Conservation (phyloP, 2,888 invertebrate genomes). For the Meliscaeva auricollis region DNA sequence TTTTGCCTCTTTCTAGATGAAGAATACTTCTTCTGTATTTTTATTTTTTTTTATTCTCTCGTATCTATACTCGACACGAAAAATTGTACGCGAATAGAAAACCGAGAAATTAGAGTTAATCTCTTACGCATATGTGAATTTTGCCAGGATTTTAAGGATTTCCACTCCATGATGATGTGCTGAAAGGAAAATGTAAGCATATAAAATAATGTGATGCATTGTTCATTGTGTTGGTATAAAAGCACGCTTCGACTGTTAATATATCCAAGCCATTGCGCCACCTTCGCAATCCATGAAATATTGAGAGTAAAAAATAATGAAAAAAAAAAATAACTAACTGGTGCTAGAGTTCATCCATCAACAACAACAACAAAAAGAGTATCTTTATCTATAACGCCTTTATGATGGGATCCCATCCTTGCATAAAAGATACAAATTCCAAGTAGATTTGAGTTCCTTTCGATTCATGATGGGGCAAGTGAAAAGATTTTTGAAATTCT, state of each 20-base stretch:
- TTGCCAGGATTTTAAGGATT: slow-evolving; percentile 76
- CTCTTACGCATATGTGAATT: slow-evolving; percentile 76
- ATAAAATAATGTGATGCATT: slow-evolving; percentile 39
- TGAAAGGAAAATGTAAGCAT: slow-evolving; percentile 53
- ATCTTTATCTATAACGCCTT: slow-evolving; percentile 14
- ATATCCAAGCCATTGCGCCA: slow-evolving; percentile 40
- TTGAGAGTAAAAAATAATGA: neutral
- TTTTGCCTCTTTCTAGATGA: slow-evolving; percentile 52
- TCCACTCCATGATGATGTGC: slow-evolving; percentile 67
- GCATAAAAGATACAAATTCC: slow-evolving; percentile 33
- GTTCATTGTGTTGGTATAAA: slow-evolving; percentile 51
- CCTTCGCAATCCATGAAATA: slow-evolving; percentile 31
- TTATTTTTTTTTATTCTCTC: slow-evolving; percentile 29
- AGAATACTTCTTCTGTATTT: slow-evolving; percentile 16
- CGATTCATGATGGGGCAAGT: slow-evolving; percentile 14
- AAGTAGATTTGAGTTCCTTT: slow-evolving; percentile 55
- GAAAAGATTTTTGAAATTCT: slow-evolving; percentile 65
- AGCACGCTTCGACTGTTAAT: slow-evolving; percentile 60
- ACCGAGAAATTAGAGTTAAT: slow-evolving; percentile 71
- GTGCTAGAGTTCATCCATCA: slow-evolving; percentile 51
- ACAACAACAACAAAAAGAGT: slow-evolving; percentile 37
- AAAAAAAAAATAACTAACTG: slow-evolving; percentile 37
- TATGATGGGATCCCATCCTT: slow-evolving; percentile 19
- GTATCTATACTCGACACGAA: slow-evolving; percentile 50
- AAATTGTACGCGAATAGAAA: slow-evolving; percentile 48